Percentiles rank a stretch among this genome's conserved stretches.
phyloP scores from a whole-genome alignment of 1,140 invertebrate species.

The Dolichoris vasculosae region DNA sequence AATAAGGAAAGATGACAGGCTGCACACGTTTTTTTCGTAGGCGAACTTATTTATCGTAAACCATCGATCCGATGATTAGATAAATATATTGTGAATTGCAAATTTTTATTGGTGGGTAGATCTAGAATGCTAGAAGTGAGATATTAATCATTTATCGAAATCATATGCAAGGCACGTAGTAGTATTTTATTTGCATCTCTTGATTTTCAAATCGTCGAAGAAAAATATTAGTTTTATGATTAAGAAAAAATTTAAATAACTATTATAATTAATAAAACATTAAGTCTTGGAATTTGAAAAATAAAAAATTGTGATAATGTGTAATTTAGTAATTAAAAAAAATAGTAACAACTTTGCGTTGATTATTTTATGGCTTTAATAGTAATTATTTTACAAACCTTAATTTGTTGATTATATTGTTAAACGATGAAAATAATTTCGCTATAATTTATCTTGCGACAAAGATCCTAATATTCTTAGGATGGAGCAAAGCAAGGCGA shows the following conservation, averaged over 20 bases:
- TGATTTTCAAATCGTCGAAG: neutral
- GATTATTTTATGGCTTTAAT: too few species aligned
- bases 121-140: neutral
- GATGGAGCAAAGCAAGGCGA: too few species aligned
- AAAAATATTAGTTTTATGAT: neutral
- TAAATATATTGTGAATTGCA: neutral
- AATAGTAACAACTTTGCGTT: too few species aligned
- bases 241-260: neutral
- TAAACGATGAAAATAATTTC: too few species aligned
- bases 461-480: too few species aligned
- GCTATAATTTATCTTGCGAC: too few species aligned
- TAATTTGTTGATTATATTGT: too few species aligned
- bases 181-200: too few species aligned
- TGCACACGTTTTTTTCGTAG: neutral
- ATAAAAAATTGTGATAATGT: too few species aligned
- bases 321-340: too few species aligned
- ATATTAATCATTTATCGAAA: neutral
- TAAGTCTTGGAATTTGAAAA: neutral
- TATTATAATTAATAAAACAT: neutral
- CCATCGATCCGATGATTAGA: neutral
- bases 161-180: too few species aligned
- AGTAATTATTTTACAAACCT: too few species aligned
- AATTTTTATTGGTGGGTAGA: neutral
- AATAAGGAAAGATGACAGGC: neutral
- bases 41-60: conserved; percentile 13